A percentile compares a stretch with the other conserved stretches of the same genome.
These are phyloP conservation scores for Columbina picui DNA, from an alignment of 2,113 vertebrate genomes.

Conservation along the genomic window DNA sequence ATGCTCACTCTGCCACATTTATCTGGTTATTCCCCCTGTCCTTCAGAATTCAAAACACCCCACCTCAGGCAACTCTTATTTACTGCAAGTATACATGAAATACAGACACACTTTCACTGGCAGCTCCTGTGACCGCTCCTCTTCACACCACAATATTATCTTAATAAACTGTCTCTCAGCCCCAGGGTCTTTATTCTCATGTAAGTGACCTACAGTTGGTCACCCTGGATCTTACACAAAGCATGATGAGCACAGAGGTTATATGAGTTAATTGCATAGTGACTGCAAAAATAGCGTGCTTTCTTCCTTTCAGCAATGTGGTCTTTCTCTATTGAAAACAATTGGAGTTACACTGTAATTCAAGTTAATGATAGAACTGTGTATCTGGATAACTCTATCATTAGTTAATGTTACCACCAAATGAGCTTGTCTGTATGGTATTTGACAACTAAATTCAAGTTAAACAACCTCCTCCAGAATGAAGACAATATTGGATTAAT, in stretches of 20 bases:
- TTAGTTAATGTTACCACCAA: constrained; percentile 11
- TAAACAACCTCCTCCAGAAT: constrained; percentile 31
- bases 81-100: background rate
- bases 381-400: background rate
- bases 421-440: background rate
- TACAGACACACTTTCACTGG: background rate
- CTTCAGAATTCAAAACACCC: background rate
- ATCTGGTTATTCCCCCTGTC: background rate
- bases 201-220: constrained; percentile 33
- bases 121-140: constrained; percentile 1
- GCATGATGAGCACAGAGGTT: constrained; percentile 37
- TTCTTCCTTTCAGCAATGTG: constrained; percentile 4
- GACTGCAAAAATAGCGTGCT: constrained; percentile 16
- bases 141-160: constrained; percentile 51
- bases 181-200: constrained; percentile 31
- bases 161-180: constrained; percentile 52
- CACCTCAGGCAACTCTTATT: background rate
- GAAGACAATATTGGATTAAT: constrained; percentile 52
- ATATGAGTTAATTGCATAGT: constrained; percentile 52
- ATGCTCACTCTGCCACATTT: background rate
- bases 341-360: background rate
- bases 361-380: constrained; percentile 16
- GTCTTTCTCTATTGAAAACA: constrained; percentile 23
- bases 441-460: constrained; percentile 21
- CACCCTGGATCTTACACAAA: constrained; percentile 46